phyloP scores from a whole-genome alignment of 64 coral and sea anemone genomes.

The Stylophora pistillata region DNA sequence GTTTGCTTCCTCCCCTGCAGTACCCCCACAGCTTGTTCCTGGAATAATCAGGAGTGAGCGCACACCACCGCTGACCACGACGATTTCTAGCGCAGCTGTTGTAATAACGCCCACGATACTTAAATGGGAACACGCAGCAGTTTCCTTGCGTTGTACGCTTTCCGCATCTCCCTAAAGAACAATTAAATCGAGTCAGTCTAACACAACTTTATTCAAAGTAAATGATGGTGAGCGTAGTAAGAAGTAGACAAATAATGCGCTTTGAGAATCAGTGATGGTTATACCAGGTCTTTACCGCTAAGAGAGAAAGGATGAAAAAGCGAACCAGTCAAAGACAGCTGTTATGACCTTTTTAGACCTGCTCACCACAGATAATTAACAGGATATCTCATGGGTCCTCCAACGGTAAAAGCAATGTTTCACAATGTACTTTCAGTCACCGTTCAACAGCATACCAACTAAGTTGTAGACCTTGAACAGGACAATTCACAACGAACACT shows the following conservation, averaged over 20 bases:
- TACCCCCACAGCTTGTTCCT: constrained; percentile 40
- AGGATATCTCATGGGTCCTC: too few species aligned
- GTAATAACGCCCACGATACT: constrained; percentile 22
- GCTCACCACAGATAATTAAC: too few species aligned
- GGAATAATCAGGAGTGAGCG: constrained; percentile 32
- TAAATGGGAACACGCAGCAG: constrained; percentile 62
- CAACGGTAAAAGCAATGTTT: too few species aligned
- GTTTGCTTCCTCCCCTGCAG: constrained; percentile 41
- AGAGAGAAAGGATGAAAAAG: too few species aligned
- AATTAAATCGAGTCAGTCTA: neutral
- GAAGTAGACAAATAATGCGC: too few species aligned
- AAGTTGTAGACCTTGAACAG: neutral
- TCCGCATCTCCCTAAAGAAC: constrained; percentile 34
- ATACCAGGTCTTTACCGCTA: neutral
- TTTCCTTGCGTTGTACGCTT: constrained; percentile 24
- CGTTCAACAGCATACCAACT: too few species aligned
- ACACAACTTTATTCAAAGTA: too few species aligned
- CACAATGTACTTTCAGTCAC: too few species aligned
- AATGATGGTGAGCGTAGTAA: too few species aligned
- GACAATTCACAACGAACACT: neutral
- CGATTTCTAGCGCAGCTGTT: constrained; percentile 36
- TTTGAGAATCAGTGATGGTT: neutral
- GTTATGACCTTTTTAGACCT: too few species aligned
- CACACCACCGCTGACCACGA: constrained; percentile 40
- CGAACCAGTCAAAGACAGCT: too few species aligned